Base-by-base conservation (phyloP, 2,888 invertebrate species). In the Phania funesta region DNA sequence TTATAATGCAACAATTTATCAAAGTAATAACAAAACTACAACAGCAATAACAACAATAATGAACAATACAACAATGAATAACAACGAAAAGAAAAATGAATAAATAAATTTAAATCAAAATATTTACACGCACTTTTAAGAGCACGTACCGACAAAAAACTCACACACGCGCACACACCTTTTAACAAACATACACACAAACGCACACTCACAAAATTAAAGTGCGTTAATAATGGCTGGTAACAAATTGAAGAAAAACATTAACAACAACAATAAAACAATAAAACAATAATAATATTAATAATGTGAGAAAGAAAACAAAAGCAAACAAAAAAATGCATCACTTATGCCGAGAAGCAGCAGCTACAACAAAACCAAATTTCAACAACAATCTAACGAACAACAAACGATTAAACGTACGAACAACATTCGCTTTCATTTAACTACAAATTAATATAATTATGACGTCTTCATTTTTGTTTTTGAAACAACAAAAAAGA, bases 351-450 rank as follows among this genome's bases (percentile, higher is more conserved):
- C 75, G 58, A 58, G 29, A 75, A 58, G 65, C 46, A 70, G 2
- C 58, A 70, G 48, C 46, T 58, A 70, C 50, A 50, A 52, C 35
- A 52, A 54, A 9, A 48, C 3, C 20, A 48, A 41, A 65, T 29
- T 18, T 13, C 50, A 35, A 3, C n/a, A 50, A 44, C 18, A 44
- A 44, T 35, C 24, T 26, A 75, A 58, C 48, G 38, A 74, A 58
- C 75, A 73, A 52, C 22, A 44, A 64, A 62, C 18, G 32, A 20
- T 65, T 74, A 24, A 56, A 24, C 22, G 24, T 26, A 54, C n/a
- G 58, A 38, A 67, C 60, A 79, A 67, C 67, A 77, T 77, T 77
- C 76, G 76, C 60, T 81, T 81, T 73, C 67, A 67, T 75, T 62
- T 62, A 62, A 62, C 62, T 70, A 77, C 52, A 9, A 77, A 44